Conservation (phyloP, 2,113 vertebrate species). For the Percina caprodes region DNA sequence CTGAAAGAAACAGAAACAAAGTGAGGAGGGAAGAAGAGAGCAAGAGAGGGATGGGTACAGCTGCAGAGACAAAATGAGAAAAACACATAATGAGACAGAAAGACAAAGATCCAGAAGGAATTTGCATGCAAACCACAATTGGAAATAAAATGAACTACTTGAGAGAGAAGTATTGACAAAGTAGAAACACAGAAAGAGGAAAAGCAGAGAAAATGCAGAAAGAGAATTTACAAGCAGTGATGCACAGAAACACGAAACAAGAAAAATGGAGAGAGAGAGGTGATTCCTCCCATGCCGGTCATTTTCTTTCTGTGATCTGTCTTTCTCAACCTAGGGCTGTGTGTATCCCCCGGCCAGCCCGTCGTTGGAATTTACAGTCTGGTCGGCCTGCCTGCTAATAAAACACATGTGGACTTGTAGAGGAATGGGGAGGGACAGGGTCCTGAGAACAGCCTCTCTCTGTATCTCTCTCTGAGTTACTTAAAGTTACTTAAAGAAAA, state of each 20-base stretch:
- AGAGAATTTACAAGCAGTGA: background rate
- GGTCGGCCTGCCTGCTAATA: slow-evolving; percentile 78
- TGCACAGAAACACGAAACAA: background rate
- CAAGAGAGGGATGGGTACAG: background rate
- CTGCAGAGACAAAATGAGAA: slow-evolving; percentile 16
- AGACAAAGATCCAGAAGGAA: slow-evolving; percentile 20
- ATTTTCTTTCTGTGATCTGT: slow-evolving; percentile 58
- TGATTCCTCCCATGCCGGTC: slow-evolving; percentile 49
- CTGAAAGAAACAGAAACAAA: slow-evolving; percentile 53
- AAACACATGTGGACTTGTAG: slow-evolving; percentile 85
- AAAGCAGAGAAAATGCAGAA: background rate
- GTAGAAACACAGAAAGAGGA: background rate
- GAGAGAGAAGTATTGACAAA: slow-evolving; percentile 1
- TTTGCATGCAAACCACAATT: slow-evolving; percentile 19
- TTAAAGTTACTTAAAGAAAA: slow-evolving; percentile 4
- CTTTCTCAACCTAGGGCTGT: slow-evolving; percentile 56
- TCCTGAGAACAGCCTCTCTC: slow-evolving; percentile 64
- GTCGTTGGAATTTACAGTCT: slow-evolving; percentile 81
- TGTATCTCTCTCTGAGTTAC: slow-evolving; percentile 28
- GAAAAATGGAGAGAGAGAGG: slow-evolving; percentile 9
- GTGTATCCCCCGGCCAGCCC: slow-evolving; percentile 66
- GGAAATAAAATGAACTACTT: slow-evolving; percentile 20
- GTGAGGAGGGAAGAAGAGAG: slow-evolving; percentile 16
- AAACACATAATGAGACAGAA: slow-evolving; percentile 16
- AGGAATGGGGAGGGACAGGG: slow-evolving; percentile 76